Evolutionary conservation across 2,797 vertebrate genomes (phyloP), one percentile per base, ranked within the genome.

Genomic region (Halcyon smyrnensis): DNA sequence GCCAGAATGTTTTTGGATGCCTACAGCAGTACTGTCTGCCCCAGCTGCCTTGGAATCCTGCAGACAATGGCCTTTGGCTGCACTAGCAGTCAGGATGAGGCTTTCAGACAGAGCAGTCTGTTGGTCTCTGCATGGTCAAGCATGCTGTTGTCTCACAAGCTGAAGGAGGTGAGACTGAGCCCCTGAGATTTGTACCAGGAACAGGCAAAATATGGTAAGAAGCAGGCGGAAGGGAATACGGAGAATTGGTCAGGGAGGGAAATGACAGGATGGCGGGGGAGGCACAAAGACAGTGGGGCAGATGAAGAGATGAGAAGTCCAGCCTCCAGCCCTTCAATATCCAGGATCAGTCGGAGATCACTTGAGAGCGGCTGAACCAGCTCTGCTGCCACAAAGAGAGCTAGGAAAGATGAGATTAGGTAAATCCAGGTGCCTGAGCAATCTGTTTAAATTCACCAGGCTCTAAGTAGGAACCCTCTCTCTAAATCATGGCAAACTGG

Each of bases 391-490:
- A 50, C 15, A 28, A 60, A 43, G 48, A 83, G 71, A 68, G 91
- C 82, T 79, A 68, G 82, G 53, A 71, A 91, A 95, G 60, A 90
- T 87, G 79, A 91, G 82, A 81, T 91, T 80, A 84, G 62, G 63
- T 84, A 92, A 92, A 93, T 94, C 84, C 54, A 81, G 45, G 73
- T 80, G 84, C 69, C 43, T 64, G 69, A 90, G 20, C 53, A 59
- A 83, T 92, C 89, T 92, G 30, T 90, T 90, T 93, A 87, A 89
- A n/a, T 64, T 89, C 77, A 65, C 70, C 68, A 84, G 50, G 34
- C 37, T 69, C 36, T 39, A 57, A 84, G 69, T 12, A 89, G 59
- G 54, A 71, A 15, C 53, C 2, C n/a, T 78, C 36, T 71, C 36
- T 78, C 25, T 94, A 59, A 81, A 65, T 73, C 24, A 5, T 23